Evolutionary conservation across 1,140 invertebrate genomes (phyloP).

Genomic region (Conus ventricosus): DNA sequence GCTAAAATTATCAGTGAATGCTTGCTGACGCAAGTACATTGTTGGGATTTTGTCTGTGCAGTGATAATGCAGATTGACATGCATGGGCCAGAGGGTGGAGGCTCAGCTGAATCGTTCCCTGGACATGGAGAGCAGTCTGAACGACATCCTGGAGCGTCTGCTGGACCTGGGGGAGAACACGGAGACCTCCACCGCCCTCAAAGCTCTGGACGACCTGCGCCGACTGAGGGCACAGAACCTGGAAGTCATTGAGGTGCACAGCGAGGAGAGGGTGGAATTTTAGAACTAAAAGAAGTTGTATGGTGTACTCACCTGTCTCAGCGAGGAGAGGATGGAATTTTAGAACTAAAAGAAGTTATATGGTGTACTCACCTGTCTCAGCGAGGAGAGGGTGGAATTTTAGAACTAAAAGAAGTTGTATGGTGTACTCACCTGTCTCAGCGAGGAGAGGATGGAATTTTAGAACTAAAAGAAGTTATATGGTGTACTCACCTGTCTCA

Average conservation of each 20-base stretch:
- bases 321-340: neutral
- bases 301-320: neutral
- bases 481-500: too few species aligned
- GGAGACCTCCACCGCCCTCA: conserved; percentile 43
- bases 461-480: too few species aligned
- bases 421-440: too few species aligned
- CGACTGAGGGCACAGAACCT: conserved; percentile 42
- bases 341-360: too few species aligned
- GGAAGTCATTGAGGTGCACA: conserved; percentile 38
- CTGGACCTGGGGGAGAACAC: conserved; percentile 52
- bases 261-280: neutral
- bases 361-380: too few species aligned
- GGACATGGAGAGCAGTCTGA: conserved; percentile 13
- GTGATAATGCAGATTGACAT: conserved; percentile 5
- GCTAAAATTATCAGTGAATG: too few species aligned
- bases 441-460: neutral
- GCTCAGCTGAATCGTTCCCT: conserved; percentile 35
- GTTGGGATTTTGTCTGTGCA: neutral
- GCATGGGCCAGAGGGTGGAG: conserved; percentile 31
- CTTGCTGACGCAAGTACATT: too few species aligned
- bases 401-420: too few species aligned
- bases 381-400: neutral
- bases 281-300: too few species aligned
- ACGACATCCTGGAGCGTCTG: conserved; percentile 43
- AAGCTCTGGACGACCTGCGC: conserved; percentile 43